A percentile compares a stretch with the other conserved stretches of the same genome.
Evolutionary conservation across 2,113 vertebrate genomes (phyloP).

Genomic region (Oenanthe oenanthe): DNA sequence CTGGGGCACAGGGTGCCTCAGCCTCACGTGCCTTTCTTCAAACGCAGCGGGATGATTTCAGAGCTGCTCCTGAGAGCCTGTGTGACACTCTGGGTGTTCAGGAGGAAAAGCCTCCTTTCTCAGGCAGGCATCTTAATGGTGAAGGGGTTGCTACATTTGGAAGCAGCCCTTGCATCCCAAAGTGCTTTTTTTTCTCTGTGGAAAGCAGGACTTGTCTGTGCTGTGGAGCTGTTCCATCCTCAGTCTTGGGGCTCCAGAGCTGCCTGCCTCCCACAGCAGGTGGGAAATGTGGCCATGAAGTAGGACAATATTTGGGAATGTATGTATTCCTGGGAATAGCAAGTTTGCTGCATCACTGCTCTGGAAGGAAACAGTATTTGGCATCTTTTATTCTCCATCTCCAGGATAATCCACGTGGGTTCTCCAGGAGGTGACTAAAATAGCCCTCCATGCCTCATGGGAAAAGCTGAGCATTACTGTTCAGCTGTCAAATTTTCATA

Average conservation of each 20-base stretch:
- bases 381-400: background rate
- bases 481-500: background rate
- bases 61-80: background rate
- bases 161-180: background rate
- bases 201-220: background rate
- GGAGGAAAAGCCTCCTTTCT: background rate
- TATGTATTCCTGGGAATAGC: background rate
- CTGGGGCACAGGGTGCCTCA: background rate
- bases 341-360: background rate
- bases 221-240: background rate
- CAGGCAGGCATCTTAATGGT: background rate
- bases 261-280: background rate
- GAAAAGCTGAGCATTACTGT: background rate
- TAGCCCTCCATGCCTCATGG: accelerated
- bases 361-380: background rate
- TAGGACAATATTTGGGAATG: background rate
- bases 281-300: background rate
- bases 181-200: accelerated
- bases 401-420: accelerated
- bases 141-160: background rate
- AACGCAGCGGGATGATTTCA: background rate
- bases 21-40: slow-evolving; percentile 46
- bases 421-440: background rate
- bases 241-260: background rate
- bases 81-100: background rate